These are phyloP conservation scores for Bicyclus anynana DNA, from an alignment of 1,140 invertebrate species.

Conservation along the genomic window DNA sequence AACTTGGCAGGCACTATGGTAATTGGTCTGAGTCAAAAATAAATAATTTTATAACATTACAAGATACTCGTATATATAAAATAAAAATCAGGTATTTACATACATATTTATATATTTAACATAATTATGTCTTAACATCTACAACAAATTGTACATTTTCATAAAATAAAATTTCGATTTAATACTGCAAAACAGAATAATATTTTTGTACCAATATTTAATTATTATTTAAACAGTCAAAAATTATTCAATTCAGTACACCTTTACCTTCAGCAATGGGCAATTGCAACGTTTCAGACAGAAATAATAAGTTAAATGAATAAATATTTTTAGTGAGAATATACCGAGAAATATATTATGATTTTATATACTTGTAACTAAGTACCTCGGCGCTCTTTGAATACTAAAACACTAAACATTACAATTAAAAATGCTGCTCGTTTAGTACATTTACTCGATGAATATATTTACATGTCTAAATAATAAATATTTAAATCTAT, in stretches of 20 bases:
- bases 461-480: not conserved
- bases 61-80: too few species aligned
- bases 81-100: slow-evolving; percentile 6
- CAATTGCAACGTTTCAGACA: slow-evolving; percentile 2
- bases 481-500: slow-evolving; percentile 17
- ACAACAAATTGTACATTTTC: slow-evolving; percentile 18
- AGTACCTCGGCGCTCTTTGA: slow-evolving; percentile 55
- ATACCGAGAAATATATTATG: not conserved
- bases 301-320: slow-evolving; percentile 3
- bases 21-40: too few species aligned
- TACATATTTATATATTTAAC: slow-evolving; percentile 24
- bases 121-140: slow-evolving; percentile 18
- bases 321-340: slow-evolving; percentile 1
- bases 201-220: not conserved
- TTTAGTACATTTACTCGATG: not conserved
- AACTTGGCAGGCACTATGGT: too few species aligned
- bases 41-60: too few species aligned
- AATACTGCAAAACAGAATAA: slow-evolving; percentile 20
- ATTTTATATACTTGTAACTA: slow-evolving; percentile 23
- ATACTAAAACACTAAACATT: slow-evolving; percentile 19
- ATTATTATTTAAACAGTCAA: not conserved
- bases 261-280: not conserved
- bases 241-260: not conserved
- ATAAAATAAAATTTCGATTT: slow-evolving; percentile 22
- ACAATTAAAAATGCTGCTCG: slow-evolving; percentile 55